A percentile compares a stretch with the other conserved stretches of the same genome.
Evolutionary conservation across 2,797 vertebrate species (phyloP).

Genomic region (Falco novaeseelandiae): DNA sequence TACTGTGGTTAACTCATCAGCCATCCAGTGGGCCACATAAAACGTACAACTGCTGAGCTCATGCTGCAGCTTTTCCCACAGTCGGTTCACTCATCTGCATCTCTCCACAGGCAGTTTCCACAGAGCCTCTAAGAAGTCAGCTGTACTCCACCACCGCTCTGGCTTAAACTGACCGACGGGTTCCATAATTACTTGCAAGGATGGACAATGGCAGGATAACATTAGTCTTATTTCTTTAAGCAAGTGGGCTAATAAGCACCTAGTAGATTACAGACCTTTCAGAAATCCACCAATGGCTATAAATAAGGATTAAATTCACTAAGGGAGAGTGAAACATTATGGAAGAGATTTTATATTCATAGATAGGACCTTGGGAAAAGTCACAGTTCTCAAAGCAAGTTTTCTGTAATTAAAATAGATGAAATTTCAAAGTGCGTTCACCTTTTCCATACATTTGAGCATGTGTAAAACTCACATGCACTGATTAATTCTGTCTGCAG

Average conservation of each 20-base stretch:
- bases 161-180: neutral
- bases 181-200: neutral
- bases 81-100: neutral
- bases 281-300: neutral
- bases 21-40: neutral
- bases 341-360: neutral
- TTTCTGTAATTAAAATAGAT: neutral
- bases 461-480: neutral
- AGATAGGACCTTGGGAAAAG: neutral
- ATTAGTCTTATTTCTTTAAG: neutral
- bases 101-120: neutral
- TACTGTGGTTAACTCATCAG: neutral
- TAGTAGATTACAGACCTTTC: neutral
- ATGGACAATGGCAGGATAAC: neutral
- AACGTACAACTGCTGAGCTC: neutral
- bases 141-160: neutral
- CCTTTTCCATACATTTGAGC: neutral
- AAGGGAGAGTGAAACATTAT: neutral
- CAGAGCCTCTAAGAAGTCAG: neutral
- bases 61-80: neutral
- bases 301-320: neutral
- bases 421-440: neutral
- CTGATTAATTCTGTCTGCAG: neutral
- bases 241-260: neutral
- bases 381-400: neutral